Evolutionary conservation across 2,888 invertebrate genomes (phyloP), one percentile per base, ranked within the genome.

Genomic region (Apantesis nais): DNA sequence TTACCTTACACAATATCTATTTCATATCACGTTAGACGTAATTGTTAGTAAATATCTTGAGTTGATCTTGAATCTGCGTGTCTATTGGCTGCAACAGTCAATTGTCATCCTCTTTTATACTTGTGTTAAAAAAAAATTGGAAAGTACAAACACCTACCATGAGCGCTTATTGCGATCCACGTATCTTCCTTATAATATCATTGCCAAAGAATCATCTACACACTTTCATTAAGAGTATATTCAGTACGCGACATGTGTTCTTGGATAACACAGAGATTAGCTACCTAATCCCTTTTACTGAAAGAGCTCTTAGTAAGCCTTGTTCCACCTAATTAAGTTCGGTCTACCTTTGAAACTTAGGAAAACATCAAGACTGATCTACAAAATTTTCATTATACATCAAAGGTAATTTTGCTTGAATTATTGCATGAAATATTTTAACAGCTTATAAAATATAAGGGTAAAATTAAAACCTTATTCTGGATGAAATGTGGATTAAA

Each of bases 251-350:
- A 69, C 68, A 71, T 66, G 62, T 72, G 68, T 75, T 72, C 64
- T 77, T 63, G 69, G 66, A 70, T 71, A 73, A 75, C 73, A 72
- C 64, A 64, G 25, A 72, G 71, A 72, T 74, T 61, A 72, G 62
- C 68, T 66, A 62, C 66, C 41, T 69, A 71, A 82, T 75, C 68
- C 68, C 66, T 78, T 78, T 75, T 58, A 58, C 55, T 39, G 61
- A 63, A 44, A 76, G 66, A 82, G 81, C 71, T 74, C 68, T 74
- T 61, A 67, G 71, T 48, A 65, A 76, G 72, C 66, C 62, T 70
- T 67, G 62, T 78, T 74, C 70, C 67, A 70, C 55, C 44, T 75
- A 77, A 81, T 83, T 81, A 81, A 80, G 73, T 74, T 60, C 66
- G 44, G 70, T 69, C 64, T 68, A 60, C 58, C 52, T 58, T 70